These are phyloP conservation scores for Hyperoplus lanceolatus DNA, from an alignment of 2,797 vertebrate species.

Conservation along the genomic window DNA sequence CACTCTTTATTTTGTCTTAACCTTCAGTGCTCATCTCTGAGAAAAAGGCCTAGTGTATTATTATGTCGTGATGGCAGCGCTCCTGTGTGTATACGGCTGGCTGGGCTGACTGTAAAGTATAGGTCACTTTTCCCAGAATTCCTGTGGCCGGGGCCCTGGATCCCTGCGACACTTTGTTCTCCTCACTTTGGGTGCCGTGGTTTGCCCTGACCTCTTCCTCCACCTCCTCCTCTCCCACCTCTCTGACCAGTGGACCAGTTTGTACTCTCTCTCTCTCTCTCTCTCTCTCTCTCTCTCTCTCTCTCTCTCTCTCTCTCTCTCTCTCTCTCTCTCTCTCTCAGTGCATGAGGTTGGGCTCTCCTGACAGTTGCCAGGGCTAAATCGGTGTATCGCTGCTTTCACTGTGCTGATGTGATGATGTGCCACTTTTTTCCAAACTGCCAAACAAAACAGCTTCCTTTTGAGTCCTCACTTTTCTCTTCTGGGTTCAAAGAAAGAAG, in stretches of 20 bases:
- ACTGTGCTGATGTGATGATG: constrained; percentile 40
- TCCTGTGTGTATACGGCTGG: constrained; percentile 57
- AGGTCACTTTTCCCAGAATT: constrained; percentile 85
- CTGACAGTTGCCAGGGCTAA: constrained; percentile 56
- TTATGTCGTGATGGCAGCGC: constrained; percentile 73
- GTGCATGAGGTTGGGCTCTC: constrained; percentile 20
- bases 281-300: too few relatives aligned
- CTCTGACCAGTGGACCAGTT: constrained; percentile 53
- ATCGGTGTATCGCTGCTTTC: constrained; percentile 43
- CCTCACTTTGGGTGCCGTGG: constrained; percentile 72
- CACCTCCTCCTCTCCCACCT: constrained; percentile 62
- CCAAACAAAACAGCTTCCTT: constrained; percentile 37
- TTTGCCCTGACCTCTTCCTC: constrained; percentile 81
- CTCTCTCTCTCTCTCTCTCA: constrained; percentile 1
- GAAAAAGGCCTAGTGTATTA: constrained; percentile 69
- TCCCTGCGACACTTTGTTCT: constrained; percentile 81
- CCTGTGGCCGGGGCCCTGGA: constrained; percentile 77
- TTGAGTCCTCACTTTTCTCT: constrained; percentile 21
- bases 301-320: too few relatives aligned
- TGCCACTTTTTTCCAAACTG: constrained; percentile 47
- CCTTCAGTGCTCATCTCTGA: constrained; percentile 42
- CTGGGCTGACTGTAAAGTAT: constrained; percentile 77
- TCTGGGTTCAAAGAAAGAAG: background rate
- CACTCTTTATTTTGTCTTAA: constrained; percentile 45
- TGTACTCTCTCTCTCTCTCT: background rate